Evolutionary conservation across 1,140 invertebrate genomes (phyloP), one percentile per base, ranked within the genome.

Genomic region (Cepaea nemoralis): DNA sequence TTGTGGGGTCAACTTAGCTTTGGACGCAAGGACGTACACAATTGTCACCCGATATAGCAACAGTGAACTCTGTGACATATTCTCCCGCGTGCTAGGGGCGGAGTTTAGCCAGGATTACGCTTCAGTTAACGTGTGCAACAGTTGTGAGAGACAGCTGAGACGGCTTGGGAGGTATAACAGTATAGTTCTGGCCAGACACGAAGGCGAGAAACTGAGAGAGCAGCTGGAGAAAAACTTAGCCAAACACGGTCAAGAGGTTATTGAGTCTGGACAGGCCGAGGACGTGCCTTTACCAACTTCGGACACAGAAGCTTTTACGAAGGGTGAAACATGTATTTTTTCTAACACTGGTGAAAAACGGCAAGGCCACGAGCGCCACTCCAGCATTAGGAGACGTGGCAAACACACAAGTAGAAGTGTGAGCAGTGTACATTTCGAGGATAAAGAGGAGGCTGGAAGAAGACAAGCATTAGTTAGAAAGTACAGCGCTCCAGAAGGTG

Each of bases 41-140:
- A 24, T 31, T n/a, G 35, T 78, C 10, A 35, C 59, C 1, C 33
- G 77, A 1, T 39, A 69, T 35, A 67, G 22, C 27, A 45, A 50
- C n/a, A 19, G 39, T 69, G 77, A 78, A n/a, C 63, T 78, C 8
- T 78, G 77, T 69, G 77, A 78, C 14, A 67, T 69, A 3, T 69
- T 78, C 39, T 69, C 77, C 40, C 77, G 77, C 42, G 77, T 78
- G 35, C 40, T 78, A 31, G 77, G 77, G 59, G 77, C 66, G 66
- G 48, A 69, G 59, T 55, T 63, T 69, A 59, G 45, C 39, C 59
- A 69, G 59, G 63, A 42, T 2, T 78, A 78, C 40, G 59, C 77
- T 1, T 78, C 77, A 42, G 42, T 69, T 66, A 69, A 69, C 33
- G 63, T 78, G 77, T 78, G 77, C 37, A 67, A 78, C 77, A 67